phyloP scores from a whole-genome alignment of 2,888 invertebrate species.

The Calameuta idolon region DNA sequence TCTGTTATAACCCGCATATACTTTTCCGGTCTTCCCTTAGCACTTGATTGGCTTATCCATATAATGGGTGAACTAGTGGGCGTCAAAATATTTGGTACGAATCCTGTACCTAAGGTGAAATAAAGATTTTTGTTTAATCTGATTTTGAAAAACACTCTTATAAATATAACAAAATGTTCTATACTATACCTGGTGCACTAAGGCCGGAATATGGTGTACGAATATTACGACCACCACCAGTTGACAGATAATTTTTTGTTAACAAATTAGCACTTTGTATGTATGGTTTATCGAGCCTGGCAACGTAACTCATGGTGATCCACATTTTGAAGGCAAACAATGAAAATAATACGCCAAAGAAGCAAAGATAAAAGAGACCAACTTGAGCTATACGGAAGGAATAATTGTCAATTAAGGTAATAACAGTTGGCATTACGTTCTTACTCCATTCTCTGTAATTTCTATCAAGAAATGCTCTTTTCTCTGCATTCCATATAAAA shows the following conservation, averaged over 20 bases:
- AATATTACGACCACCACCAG: no score
- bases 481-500: conserved; percentile 55
- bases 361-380: conserved; percentile 52
- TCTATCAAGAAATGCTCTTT: conserved; percentile 51
- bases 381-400: conserved; percentile 39
- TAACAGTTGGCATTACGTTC: neutral
- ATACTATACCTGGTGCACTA: no score
- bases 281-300: conserved; percentile 44
- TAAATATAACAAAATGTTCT: no score
- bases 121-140: no score
- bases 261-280: conserved; percentile 23
- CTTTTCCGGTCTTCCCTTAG: conserved; percentile 28
- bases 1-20: conserved; percentile 41
- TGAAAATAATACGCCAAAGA: conserved; percentile 49
- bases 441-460: conserved; percentile 58
- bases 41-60: conserved; percentile 36
- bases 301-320: conserved; percentile 45
- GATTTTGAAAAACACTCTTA: no score
- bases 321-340: conserved; percentile 54
- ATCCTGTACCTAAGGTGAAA: conserved; percentile 42
- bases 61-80: conserved; percentile 46
- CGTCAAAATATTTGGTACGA: conserved; percentile 45
- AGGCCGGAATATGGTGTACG: no score
- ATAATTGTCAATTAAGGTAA: conserved; percentile 5
- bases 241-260: no score